Percentiles rank a stretch among this genome's conserved stretches.
These are phyloP conservation scores for Catagonus wagneri DNA, from an alignment of 2,113 vertebrate species.

Conservation along the genomic window DNA sequence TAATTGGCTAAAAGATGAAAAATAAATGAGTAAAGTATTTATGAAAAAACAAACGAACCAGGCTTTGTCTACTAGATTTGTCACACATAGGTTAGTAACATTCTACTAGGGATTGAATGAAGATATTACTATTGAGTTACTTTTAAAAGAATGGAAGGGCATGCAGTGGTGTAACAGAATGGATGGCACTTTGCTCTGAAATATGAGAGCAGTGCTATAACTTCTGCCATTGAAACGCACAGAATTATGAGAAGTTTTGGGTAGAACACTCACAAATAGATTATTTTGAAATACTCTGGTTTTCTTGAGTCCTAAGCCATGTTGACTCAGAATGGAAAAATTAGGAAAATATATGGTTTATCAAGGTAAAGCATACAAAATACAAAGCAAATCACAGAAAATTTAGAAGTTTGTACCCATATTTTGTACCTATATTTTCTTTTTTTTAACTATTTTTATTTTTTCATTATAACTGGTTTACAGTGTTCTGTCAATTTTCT, in stretches of 20 bases:
- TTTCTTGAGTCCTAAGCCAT: neutral
- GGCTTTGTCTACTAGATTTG: neutral
- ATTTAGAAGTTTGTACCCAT: neutral
- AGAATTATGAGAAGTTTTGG: neutral
- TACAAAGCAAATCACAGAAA: neutral
- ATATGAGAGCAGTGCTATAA: neutral
- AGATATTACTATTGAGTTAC: neutral
- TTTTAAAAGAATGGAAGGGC: neutral
- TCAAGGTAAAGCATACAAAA: neutral
- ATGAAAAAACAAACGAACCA: neutral
- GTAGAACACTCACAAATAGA: neutral
- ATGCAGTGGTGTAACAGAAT: fast-evolving
- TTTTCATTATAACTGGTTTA: too few relatives aligned
- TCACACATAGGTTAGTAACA: neutral
- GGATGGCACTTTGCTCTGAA: neutral
- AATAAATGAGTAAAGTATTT: neutral
- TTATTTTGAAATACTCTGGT: neutral
- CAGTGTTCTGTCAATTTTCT: too few relatives aligned
- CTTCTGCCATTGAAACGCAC: neutral
- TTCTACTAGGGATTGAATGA: neutral
- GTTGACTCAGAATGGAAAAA: neutral
- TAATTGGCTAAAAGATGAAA: neutral
- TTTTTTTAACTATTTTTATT: too few relatives aligned
- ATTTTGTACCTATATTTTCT: neutral
- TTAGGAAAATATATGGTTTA: neutral